Conservation (phyloP, 2,888 invertebrate species). For the Caenorhabditis angaria region DNA sequence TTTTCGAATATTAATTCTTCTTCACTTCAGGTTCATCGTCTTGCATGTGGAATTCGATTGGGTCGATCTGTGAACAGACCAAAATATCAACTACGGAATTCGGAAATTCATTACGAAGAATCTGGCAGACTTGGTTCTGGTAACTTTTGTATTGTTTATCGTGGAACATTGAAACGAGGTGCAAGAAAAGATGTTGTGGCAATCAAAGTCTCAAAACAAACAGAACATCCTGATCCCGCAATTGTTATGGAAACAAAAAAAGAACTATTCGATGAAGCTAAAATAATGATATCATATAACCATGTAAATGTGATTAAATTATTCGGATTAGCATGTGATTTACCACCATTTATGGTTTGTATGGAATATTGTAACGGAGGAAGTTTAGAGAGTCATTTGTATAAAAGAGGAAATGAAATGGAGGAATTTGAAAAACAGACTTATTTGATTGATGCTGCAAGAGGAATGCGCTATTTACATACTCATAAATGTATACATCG, state of each 20-base stretch:
- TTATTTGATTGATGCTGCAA: constrained; percentile 75
- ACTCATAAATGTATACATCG: constrained; percentile 85
- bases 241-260: constrained; percentile 58
- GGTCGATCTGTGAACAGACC: constrained; percentile 18
- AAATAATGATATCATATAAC: constrained; percentile 51
- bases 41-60: constrained; percentile 34
- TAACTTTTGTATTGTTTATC: constrained; percentile 47
- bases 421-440: constrained; percentile 37
- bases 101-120: constrained; percentile 19
- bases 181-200: constrained; percentile 50
- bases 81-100: constrained; percentile 22
- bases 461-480: constrained; percentile 85
- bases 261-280: constrained; percentile 55
- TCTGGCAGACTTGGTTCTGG: constrained; percentile 39
- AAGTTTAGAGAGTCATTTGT: constrained; percentile 51
- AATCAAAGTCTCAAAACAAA: constrained; percentile 54
- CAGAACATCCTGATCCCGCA: constrained; percentile 29
- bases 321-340: constrained; percentile 95
- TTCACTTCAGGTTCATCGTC: constrained; percentile 25
- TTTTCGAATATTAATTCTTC: too few relatives aligned
- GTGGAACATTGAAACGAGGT: constrained; percentile 20
- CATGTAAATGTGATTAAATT: constrained; percentile 76
- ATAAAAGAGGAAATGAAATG: constrained; percentile 42
- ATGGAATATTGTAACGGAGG: constrained; percentile 85
- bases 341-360: constrained; percentile 97